A percentile compares a stretch with the other conserved stretches of the same genome.
phyloP scores from a whole-genome alignment of 2,888 invertebrate genomes.

The Oithona nana region DNA sequence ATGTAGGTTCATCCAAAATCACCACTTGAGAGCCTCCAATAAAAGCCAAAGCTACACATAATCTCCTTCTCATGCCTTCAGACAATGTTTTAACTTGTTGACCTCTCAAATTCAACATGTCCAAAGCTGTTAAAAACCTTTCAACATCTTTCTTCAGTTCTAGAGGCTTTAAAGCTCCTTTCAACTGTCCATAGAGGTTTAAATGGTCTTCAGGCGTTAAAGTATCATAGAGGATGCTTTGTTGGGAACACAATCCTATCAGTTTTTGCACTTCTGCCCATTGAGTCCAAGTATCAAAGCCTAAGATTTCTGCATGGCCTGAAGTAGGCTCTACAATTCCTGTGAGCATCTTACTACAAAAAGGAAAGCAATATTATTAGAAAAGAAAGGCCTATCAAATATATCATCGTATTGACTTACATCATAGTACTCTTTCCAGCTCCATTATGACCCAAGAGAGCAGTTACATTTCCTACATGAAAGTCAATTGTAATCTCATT shows the following conservation, averaged over 20 bases:
- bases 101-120: slow-evolving; percentile 11
- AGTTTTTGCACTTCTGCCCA: slow-evolving; percentile 16
- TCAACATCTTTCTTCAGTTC: background rate
- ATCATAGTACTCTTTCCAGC: slow-evolving; percentile 20
- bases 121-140: too few species aligned
- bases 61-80: slow-evolving; percentile 18
- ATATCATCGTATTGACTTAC: slow-evolving; percentile 14
- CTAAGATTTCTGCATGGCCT: slow-evolving; percentile 16
- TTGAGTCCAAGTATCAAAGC: slow-evolving; percentile 6
- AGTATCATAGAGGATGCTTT: slow-evolving; percentile 17
- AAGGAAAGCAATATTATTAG: background rate
- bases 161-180: background rate
- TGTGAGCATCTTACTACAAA: slow-evolving; percentile 18
- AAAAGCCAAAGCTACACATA: slow-evolving; percentile 20
- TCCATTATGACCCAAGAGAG: slow-evolving; percentile 20
- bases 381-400: background rate
- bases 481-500: slow-evolving; percentile 18
- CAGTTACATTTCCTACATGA: slow-evolving; percentile 18
- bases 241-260: slow-evolving; percentile 19
- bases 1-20: slow-evolving; percentile 21
- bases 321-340: slow-evolving; percentile 17
- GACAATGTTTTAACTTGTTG: slow-evolving; percentile 18
- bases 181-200: slow-evolving; percentile 18
- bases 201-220: slow-evolving; percentile 18
- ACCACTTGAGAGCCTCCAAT: slow-evolving; percentile 19